Conservation (phyloP, 1,140 invertebrate species). For the Eriosoma lanigerum region DNA sequence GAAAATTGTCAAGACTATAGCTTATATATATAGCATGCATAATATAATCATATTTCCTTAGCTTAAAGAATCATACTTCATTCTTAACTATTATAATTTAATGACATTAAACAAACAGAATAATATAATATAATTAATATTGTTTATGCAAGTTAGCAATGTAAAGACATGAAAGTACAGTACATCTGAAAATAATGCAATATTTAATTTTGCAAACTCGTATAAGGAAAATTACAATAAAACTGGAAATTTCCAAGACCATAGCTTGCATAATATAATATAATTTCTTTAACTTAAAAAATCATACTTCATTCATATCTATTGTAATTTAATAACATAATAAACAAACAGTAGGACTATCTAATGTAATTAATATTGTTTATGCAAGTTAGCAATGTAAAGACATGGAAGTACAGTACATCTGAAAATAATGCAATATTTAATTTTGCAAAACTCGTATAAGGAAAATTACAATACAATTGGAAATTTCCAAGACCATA, state of each 20-base stretch:
- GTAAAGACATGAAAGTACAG: conserved; percentile 14
- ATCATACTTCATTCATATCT: background rate
- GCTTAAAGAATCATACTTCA: too few species aligned
- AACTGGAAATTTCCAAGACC: background rate
- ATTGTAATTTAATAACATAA: too few species aligned
- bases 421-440: conserved; percentile 24
- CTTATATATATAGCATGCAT: too few species aligned
- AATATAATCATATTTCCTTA: too few species aligned
- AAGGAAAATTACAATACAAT: background rate
- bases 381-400: conserved; percentile 30
- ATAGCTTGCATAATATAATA: background rate
- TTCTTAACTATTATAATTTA: too few species aligned
- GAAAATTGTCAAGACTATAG: too few species aligned
- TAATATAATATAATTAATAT: too few species aligned
- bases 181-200: conserved; percentile 39
- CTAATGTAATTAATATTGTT: too few species aligned
- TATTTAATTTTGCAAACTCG: background rate
- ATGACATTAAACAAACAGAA: too few species aligned
- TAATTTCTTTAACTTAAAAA: background rate
- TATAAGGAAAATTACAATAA: background rate
- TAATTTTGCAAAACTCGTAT: background rate
- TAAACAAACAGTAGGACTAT: too few species aligned
- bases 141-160: conserved; percentile 23
- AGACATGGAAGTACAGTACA: conserved; percentile 20
- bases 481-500: background rate